A percentile compares a stretch with the other conserved stretches of the same genome.
phyloP scores from a whole-genome alignment of 2,113 vertebrate genomes.

The Hylia prasina region DNA sequence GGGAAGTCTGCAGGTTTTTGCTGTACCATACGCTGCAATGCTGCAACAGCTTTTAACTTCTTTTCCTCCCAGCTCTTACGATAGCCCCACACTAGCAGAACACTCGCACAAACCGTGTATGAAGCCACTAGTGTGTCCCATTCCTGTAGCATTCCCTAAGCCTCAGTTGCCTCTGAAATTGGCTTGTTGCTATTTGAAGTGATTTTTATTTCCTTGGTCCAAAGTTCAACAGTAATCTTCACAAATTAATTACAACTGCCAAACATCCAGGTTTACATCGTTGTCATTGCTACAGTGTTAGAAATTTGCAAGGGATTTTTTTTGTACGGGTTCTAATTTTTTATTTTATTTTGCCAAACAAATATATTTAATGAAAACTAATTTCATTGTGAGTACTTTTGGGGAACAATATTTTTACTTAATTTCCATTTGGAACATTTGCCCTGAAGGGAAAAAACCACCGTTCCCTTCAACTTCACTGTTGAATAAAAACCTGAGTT shows the following conservation, averaged over 20 bases:
- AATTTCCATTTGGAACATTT: slow-evolving; percentile 70
- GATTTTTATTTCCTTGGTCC: slow-evolving; percentile 18
- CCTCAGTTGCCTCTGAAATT: slow-evolving; percentile 40
- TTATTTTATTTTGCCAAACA: slow-evolving; percentile 73
- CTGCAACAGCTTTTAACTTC: slow-evolving; percentile 43
- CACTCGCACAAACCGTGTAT: slow-evolving; percentile 56
- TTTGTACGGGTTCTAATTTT: slow-evolving; percentile 76
- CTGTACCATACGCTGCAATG: slow-evolving; percentile 19
- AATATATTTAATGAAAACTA: slow-evolving; percentile 80
- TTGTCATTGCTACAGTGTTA: slow-evolving; percentile 65
- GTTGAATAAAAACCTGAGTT: slow-evolving; percentile 77
- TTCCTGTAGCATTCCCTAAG: slow-evolving; percentile 41
- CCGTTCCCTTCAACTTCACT: slow-evolving; percentile 63
- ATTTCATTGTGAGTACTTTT: slow-evolving; percentile 69
- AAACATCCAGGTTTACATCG: slow-evolving; percentile 60
- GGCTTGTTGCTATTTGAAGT: slow-evolving; percentile 28
- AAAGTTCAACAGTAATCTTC: slow-evolving; percentile 34
- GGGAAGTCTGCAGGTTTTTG: slow-evolving; percentile 27
- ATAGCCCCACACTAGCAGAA: background rate
- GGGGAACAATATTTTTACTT: slow-evolving; percentile 68
- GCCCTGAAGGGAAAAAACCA: slow-evolving; percentile 32
- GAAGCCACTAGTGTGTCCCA: slow-evolving; percentile 33
- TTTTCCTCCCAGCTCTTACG: slow-evolving; percentile 7
- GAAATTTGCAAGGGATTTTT: slow-evolving; percentile 63
- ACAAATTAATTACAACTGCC: slow-evolving; percentile 32